Base-by-base conservation (phyloP, 1,140 invertebrate genomes). In the Probaryconus sp. region DNA sequence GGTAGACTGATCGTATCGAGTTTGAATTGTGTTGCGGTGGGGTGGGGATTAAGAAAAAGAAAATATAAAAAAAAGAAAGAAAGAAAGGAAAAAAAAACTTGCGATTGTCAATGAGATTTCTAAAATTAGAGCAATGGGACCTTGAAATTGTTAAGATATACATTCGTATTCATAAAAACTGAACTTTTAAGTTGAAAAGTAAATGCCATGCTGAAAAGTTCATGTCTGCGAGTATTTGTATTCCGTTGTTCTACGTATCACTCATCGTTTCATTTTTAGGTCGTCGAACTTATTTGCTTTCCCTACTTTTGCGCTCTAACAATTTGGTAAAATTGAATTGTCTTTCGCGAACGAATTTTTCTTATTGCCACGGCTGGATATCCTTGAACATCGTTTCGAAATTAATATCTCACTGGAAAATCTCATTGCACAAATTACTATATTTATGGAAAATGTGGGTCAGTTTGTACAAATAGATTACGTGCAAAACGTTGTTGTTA, bases 21-120 rank as follows among this genome's bases (percentile, higher is more conserved):
- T 2, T 16, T 42, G 67, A 55, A 50, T 40, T 55, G 56, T n/a
- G n/a, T n/a, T n/a, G n/a, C n/a, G n/a, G n/a, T n/a, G n/a, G n/a
- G n/a, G n/a, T n/a, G n/a, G n/a, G n/a, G n/a, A n/a, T n/a, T n/a
- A n/a, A n/a, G n/a, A n/a, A n/a, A n/a, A n/a, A n/a, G n/a, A n/a
- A 63, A 55, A 63, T 42, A 55, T 55, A 9, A 6, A 35, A 55
- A 24, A n/a, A 55, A 17, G 21, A 24, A 26, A 13, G 14, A 28
- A 38, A n/a, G n/a, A n/a, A n/a, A n/a, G n/a, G n/a, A 56, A 56
- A 6, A 40, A 56, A 60, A 35, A 38, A 31, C 28, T 33, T 18
- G 31, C 20, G 63, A 73, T 73, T 61, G 56, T 67, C 61, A 73
- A 45, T 61, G 45, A 64, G 63, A 65, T 64, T 64, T 67, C 56